Percentiles rank a stretch among this genome's conserved stretches.
Conservation (phyloP, 2,797 vertebrate species). For the Melanotaenia parkinsoni region DNA sequence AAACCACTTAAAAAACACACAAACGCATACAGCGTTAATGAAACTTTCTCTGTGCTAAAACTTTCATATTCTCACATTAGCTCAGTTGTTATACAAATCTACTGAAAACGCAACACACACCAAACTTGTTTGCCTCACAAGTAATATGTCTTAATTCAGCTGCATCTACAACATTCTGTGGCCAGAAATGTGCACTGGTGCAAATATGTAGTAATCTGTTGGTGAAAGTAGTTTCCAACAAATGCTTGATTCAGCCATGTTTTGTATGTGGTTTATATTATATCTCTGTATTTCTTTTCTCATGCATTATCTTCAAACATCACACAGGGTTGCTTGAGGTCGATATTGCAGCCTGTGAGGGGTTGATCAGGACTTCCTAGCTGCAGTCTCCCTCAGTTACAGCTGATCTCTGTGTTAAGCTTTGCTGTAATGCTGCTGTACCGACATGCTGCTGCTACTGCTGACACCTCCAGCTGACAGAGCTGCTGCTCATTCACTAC, state of each 20-base stretch:
- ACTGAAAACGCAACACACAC: background rate
- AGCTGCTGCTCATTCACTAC: conserved; percentile 67
- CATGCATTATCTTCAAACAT: background rate
- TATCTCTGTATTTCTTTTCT: no score
- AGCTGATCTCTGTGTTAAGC: conserved; percentile 56
- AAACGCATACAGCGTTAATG: no score
- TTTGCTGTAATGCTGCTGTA: conserved; percentile 33
- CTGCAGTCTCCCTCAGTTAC: conserved; percentile 38
- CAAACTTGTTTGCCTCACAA: background rate
- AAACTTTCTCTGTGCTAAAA: no score
- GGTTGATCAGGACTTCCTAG: conserved; percentile 21
- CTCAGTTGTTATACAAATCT: background rate
- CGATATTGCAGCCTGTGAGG: background rate
- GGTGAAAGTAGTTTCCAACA: conserved; percentile 10
- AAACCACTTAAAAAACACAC: no score
- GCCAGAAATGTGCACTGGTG: conserved; percentile 8
- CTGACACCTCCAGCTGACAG: conserved; percentile 67
- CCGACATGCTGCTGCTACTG: conserved; percentile 50
- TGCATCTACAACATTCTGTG: background rate
- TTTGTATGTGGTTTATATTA: no score
- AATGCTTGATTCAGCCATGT: background rate
- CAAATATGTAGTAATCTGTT: conserved; percentile 11
- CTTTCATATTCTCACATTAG: no score
- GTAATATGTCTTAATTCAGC: background rate
- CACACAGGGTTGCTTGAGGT: background rate